phyloP scores from a whole-genome alignment of 2,113 vertebrate genomes.

The Enhydra lutris region DNA sequence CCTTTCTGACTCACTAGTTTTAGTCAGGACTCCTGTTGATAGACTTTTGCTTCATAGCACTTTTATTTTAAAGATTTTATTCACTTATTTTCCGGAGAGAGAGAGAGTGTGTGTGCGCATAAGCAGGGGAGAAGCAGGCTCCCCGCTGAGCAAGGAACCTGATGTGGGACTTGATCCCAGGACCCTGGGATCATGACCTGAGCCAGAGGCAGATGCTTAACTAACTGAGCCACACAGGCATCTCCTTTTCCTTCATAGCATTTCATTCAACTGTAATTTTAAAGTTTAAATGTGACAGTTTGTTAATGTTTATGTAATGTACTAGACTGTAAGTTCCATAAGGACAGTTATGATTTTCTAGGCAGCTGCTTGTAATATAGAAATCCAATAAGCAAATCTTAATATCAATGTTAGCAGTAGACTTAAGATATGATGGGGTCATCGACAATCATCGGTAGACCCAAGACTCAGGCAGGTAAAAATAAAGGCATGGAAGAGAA shows the following conservation, averaged over 20 bases:
- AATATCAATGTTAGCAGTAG: not conserved
- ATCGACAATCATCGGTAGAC: not conserved
- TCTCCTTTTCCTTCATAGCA: not conserved
- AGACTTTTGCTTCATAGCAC: not conserved
- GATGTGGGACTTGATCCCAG: not conserved
- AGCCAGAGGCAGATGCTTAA: not conserved
- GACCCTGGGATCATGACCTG: not conserved
- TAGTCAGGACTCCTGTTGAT: not conserved
- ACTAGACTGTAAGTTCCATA: not conserved
- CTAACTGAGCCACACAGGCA: not conserved
- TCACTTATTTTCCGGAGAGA: not conserved
- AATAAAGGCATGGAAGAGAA: not conserved
- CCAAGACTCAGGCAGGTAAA: not conserved
- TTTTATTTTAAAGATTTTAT: not conserved
- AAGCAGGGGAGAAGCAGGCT: not conserved
- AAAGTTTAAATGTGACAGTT: not conserved
- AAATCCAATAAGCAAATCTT: not conserved
- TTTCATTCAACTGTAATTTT: not conserved
- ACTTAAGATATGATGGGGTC: not conserved
- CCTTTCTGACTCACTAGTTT: not conserved
- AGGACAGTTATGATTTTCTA: not conserved
- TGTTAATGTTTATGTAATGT: not conserved
- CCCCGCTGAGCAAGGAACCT: not conserved
- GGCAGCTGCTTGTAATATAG: not conserved
- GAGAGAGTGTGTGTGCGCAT: too few species aligned